phyloP scores from a whole-genome alignment of 2,797 vertebrate genomes.

The Sebastes trivittatus region DNA sequence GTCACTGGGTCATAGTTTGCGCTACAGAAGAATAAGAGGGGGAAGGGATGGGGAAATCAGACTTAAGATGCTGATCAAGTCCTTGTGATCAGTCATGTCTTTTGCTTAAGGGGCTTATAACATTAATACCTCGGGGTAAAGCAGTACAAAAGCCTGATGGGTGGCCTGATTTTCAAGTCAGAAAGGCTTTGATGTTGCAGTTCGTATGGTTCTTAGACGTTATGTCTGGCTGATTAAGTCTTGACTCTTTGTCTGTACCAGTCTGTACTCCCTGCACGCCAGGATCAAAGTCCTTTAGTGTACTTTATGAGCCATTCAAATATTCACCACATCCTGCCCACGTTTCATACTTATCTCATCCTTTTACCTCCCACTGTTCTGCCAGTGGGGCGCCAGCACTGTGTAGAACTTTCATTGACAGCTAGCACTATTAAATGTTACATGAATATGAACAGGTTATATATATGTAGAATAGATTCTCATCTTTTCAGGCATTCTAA shows the following conservation, averaged over 20 bases:
- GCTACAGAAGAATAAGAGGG: neutral
- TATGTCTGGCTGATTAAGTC: slow-evolving; percentile 27
- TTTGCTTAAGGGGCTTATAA: slow-evolving; percentile 50
- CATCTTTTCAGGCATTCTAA: neutral
- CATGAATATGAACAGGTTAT: neutral
- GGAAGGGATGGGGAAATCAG: neutral
- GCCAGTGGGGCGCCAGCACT: neutral
- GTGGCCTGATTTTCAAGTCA: slow-evolving; percentile 37
- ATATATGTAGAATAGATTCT: neutral
- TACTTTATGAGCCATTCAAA: slow-evolving; percentile 55
- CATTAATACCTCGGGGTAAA: slow-evolving; percentile 8
- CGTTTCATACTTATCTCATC: neutral
- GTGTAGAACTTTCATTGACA: neutral
- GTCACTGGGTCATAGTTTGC: slow-evolving; percentile 27
- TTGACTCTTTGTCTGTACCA: slow-evolving; percentile 23
- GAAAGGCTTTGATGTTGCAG: slow-evolving; percentile 55
- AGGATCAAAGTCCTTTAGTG: slow-evolving; percentile 44
- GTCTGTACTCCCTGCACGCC: slow-evolving; percentile 14
- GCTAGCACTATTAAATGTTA: neutral
- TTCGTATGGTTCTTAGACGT: slow-evolving; percentile 23
- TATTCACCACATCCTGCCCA: slow-evolving; percentile 25
- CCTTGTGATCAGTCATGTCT: slow-evolving; percentile 62
- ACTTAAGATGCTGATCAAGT: slow-evolving; percentile 29
- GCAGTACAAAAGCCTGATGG: slow-evolving; percentile 21
- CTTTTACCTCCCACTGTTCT: slow-evolving; percentile 2